A percentile compares a stretch with the other conserved stretches of the same genome.
These are phyloP conservation scores for Sebastes steindachneri DNA, from an alignment of 2,797 vertebrate genomes.

Conservation along the genomic window DNA sequence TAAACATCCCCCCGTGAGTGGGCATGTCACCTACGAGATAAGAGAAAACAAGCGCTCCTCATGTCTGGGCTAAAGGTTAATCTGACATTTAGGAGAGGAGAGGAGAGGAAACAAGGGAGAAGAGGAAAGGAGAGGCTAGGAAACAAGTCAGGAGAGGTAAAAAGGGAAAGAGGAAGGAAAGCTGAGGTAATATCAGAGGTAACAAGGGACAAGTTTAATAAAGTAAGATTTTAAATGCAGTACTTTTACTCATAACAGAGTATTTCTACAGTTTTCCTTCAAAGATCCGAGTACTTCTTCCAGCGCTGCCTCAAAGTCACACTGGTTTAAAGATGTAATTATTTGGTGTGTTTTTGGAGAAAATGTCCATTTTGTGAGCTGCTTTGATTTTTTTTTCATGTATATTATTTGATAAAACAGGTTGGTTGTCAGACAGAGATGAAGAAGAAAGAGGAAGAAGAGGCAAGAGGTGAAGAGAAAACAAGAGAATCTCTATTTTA, in stretches of 20 bases:
- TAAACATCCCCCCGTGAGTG: too few species aligned
- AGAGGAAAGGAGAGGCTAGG: neutral
- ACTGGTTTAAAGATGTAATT: too few species aligned
- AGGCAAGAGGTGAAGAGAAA: slow-evolving; percentile 21
- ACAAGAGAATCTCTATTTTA: slow-evolving; percentile 44
- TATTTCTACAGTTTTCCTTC: too few species aligned
- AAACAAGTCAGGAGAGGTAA: neutral
- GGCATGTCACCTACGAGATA: too few species aligned
- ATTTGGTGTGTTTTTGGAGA: too few species aligned
- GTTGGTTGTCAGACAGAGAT: neutral
- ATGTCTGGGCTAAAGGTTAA: too few species aligned
- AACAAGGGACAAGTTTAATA: too few species aligned
- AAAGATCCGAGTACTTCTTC: too few species aligned
- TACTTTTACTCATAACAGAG: too few species aligned
- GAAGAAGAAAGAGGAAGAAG: neutral
- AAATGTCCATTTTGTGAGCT: neutral
- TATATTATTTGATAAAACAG: neutral
- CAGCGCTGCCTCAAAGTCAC: too few species aligned
- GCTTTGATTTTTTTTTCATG: neutral
- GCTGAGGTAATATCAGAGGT: neutral
- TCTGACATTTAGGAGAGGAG: neutral
- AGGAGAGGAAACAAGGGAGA: neutral
- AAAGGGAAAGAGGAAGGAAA: neutral
- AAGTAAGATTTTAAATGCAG: too few species aligned
- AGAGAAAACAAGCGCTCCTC: too few species aligned